Conservation (phyloP, 2,113 vertebrate species). For the Chloropsis hardwickii region DNA sequence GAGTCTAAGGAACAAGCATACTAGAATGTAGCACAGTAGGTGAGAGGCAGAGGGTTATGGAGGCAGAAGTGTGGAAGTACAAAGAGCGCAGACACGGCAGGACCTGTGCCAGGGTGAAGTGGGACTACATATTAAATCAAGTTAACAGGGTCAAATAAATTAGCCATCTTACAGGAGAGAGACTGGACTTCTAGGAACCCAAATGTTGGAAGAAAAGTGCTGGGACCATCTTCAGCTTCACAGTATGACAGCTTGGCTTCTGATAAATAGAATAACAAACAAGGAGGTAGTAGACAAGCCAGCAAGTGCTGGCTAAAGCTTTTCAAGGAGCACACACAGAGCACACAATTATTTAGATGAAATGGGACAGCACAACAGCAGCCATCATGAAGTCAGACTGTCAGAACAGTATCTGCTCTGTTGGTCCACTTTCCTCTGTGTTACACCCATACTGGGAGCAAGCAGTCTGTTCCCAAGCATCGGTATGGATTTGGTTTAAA, state of each 20-base stretch:
- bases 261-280: not conserved
- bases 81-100: not conserved
- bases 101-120: not conserved
- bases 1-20: not conserved
- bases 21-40: not conserved
- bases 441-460: not conserved
- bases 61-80: not conserved
- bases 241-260: not conserved
- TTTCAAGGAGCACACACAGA: not conserved
- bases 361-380: not conserved
- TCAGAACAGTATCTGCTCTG: not conserved
- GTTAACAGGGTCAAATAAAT: not conserved
- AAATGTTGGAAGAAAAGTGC: not conserved
- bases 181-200: not conserved
- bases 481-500: not conserved
- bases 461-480: not conserved
- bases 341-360: not conserved
- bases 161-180: not conserved
- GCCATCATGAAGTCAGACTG: not conserved
- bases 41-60: not conserved
- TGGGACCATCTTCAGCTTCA: not conserved
- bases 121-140: not conserved
- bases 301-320: not conserved
- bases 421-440: accelerated
- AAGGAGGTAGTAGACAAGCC: not conserved